phyloP scores from a whole-genome alignment of 2,113 vertebrate species.

The Bubalus kerabau region DNA sequence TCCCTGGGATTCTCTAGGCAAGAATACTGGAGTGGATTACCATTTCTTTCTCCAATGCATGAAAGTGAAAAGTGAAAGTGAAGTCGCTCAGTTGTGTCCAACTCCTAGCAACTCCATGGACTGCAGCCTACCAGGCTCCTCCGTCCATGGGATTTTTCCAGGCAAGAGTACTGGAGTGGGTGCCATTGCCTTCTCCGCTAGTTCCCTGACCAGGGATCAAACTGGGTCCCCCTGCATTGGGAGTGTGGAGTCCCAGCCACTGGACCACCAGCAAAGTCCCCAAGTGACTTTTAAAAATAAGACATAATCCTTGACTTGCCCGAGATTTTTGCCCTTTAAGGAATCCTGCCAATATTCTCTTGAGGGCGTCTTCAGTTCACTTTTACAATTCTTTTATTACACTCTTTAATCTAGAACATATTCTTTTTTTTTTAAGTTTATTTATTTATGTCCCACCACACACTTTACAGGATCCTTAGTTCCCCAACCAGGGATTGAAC shows the following conservation, averaged over 20 bases:
- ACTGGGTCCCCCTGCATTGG: not conserved
- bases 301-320: not conserved
- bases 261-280: not conserved
- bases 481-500: not conserved
- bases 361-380: not conserved
- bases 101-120: no score
- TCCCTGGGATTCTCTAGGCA: no score
- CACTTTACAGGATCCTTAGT: not conserved
- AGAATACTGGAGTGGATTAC: no score
- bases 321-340: not conserved
- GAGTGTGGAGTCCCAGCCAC: not conserved
- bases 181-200: not conserved
- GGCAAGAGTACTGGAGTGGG: no score
- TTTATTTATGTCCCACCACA: not conserved
- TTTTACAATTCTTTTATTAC: constrained; percentile 3
- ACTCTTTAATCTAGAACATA: not conserved
- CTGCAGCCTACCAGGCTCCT: no score
- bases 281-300: not conserved
- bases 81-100: no score
- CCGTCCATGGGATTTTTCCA: no score
- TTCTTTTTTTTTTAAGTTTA: not conserved
- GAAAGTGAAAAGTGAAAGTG: no score
- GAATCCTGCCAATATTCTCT: not conserved
- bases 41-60: no score
- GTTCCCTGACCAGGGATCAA: not conserved